Evolutionary conservation across 2,888 invertebrate genomes (phyloP).

Genomic region (Acanthosepion pharaonis): DNA sequence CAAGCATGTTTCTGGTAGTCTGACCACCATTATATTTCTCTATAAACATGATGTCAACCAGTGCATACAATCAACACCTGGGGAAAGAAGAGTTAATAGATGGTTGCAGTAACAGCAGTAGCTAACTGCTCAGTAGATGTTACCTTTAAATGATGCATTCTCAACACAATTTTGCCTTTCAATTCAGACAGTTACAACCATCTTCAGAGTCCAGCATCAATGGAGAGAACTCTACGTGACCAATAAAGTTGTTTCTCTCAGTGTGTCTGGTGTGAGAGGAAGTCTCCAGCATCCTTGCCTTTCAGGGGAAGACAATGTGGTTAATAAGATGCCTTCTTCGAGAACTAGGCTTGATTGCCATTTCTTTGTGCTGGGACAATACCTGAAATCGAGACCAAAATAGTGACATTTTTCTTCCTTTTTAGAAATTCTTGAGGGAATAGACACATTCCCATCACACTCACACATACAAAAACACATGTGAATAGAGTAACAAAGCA

Average conservation of each 20-base stretch:
- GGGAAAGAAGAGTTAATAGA: no score
- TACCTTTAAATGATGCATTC: not conserved
- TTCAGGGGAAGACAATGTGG: not conserved
- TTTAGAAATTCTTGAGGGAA: not conserved
- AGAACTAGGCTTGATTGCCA: not conserved
- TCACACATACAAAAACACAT: not conserved
- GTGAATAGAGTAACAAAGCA: not conserved
- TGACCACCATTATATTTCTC: no score
- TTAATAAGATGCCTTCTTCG: not conserved
- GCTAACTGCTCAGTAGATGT: no score
- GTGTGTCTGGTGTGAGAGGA: not conserved
- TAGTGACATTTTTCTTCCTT: not conserved
- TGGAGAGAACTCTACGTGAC: not conserved
- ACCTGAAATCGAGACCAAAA: conserved; percentile 1
- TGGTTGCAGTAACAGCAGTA: no score
- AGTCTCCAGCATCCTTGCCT: not conserved
- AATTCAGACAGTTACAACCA: not conserved
- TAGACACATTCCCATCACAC: not conserved
- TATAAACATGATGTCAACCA: no score
- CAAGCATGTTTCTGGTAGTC: no score
- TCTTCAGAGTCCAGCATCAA: not conserved
- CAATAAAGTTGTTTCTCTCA: not conserved
- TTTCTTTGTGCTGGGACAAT: conserved; percentile 33
- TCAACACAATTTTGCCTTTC: not conserved
- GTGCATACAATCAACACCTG: no score